phyloP scores from a whole-genome alignment of 1,140 invertebrate species.

The Hypsibius dujardini region DNA sequence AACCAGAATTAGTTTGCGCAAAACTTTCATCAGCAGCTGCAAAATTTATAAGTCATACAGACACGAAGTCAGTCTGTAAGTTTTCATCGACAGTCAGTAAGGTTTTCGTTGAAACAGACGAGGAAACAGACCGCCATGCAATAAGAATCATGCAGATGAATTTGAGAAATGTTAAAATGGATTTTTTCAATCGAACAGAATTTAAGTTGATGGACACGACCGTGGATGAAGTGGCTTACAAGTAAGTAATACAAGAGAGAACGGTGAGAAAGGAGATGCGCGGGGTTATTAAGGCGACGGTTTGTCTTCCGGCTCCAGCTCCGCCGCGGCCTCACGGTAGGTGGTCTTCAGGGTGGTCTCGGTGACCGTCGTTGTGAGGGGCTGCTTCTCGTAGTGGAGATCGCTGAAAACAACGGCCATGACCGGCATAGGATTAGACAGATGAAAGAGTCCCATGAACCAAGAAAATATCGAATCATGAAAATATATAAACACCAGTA shows the following conservation, averaged over 20 bases:
- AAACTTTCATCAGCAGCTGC: not conserved
- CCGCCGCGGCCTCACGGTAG: not conserved
- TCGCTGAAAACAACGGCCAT: not conserved
- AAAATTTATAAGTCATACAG: too few species aligned
- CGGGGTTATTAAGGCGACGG: not conserved
- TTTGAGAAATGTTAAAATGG: too few species aligned
- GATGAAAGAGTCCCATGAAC: not conserved
- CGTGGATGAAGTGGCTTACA: too few species aligned
- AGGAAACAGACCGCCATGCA: too few species aligned
- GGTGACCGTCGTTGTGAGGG: not conserved
- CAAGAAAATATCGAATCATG: not conserved
- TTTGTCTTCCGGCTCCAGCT: slow-evolving; percentile 9
- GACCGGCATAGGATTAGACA: not conserved
- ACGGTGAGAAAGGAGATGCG: not conserved
- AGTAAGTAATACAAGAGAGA: too few species aligned
- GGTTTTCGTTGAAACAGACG: too few species aligned
- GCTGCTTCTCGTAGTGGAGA: slow-evolving; percentile 1
- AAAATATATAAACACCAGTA: not conserved
- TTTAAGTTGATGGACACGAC: too few species aligned
- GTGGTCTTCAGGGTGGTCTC: not conserved
- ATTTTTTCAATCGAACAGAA: too few species aligned
- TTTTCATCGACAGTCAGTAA: not conserved
- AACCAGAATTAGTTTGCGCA: not conserved
- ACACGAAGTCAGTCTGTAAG: too few species aligned
- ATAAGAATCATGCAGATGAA: too few species aligned